A percentile compares a stretch with the other conserved stretches of the same genome.
Conservation (phyloP, 1,140 invertebrate species). For the Helicoverpa zea region DNA sequence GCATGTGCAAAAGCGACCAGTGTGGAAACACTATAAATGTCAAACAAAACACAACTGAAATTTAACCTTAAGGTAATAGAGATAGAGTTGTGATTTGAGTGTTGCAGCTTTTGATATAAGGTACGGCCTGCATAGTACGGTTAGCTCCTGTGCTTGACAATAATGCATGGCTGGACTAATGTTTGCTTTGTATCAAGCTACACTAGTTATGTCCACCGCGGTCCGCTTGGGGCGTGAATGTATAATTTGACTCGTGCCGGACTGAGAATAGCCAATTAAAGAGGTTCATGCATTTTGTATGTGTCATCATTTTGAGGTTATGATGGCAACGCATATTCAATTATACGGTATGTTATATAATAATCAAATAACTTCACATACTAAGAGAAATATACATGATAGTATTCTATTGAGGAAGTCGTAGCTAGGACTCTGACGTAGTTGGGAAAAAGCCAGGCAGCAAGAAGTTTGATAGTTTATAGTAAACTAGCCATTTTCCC, state of each 20-base stretch:
- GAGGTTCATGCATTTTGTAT: slow-evolving; percentile 82
- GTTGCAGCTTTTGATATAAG: slow-evolving; percentile 19
- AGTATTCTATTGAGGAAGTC: no score
- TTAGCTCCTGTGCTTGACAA: slow-evolving; percentile 83
- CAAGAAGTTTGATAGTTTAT: no score
- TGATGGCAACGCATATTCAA: neutral
- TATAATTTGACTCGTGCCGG: slow-evolving; percentile 76
- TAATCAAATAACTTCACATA: no score
- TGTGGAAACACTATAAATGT: slow-evolving; percentile 52
- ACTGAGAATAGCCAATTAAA: slow-evolving; percentile 83
- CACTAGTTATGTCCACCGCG: slow-evolving; percentile 80
- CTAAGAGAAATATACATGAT: no score
- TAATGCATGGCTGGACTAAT: slow-evolving; percentile 86
- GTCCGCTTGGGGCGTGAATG: slow-evolving; percentile 81
- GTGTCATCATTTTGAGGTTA: slow-evolving; percentile 56
- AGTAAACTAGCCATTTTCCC: no score
- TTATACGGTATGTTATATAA: neutral
- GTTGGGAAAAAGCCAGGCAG: no score
- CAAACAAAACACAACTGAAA: slow-evolving; percentile 38
- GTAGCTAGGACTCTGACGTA: no score
- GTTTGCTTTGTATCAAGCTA: slow-evolving; percentile 84
- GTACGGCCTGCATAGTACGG: slow-evolving; percentile 50
- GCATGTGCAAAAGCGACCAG: slow-evolving; percentile 67
- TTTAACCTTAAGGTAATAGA: slow-evolving; percentile 4
- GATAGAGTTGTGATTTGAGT: slow-evolving; percentile 55